phyloP scores from a whole-genome alignment of 2,888 invertebrate species.

The Graphium colonna region DNA sequence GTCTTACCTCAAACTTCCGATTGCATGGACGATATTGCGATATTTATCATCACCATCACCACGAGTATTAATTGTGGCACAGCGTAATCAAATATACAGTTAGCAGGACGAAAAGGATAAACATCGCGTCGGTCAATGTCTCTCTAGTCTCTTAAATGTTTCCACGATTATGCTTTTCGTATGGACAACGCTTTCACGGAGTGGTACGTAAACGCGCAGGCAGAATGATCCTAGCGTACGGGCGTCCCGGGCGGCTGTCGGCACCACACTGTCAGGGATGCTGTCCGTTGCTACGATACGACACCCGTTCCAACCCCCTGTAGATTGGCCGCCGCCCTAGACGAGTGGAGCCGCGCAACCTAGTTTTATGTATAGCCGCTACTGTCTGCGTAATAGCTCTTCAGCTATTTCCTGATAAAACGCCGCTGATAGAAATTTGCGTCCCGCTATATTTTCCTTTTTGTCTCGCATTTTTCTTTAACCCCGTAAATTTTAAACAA shows the following conservation, averaged over 20 bases:
- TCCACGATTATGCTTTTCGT: conserved; percentile 26
- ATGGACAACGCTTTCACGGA: conserved; percentile 11
- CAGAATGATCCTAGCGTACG: too few relatives aligned
- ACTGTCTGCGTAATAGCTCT: conserved; percentile 73
- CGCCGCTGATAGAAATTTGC: conserved; percentile 44
- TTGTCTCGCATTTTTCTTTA: too few relatives aligned
- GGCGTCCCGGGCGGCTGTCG: conserved; percentile 47
- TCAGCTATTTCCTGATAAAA: conserved; percentile 74
- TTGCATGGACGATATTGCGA: conserved; percentile 46
- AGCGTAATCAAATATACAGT: conserved; percentile 73
- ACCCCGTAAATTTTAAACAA: too few relatives aligned
- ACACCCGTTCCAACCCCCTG: conserved; percentile 61
- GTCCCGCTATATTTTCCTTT: too few relatives aligned
- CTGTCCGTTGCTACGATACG: conserved; percentile 76
- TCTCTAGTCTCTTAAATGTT: conserved; percentile 31
- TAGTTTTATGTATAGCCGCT: conserved; percentile 72
- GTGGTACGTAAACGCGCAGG: conserved; percentile 31
- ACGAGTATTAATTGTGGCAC: conserved; percentile 56
- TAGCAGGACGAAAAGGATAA: conserved; percentile 66
- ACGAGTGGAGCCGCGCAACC: conserved; percentile 66
- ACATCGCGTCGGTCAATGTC: conserved; percentile 47
- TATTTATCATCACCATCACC: conserved; percentile 47
- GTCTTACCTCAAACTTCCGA: conserved; percentile 34
- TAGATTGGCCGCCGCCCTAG: conserved; percentile 66
- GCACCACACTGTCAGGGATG: conserved; percentile 75